Percentiles rank a stretch among this genome's conserved stretches.
These are phyloP conservation scores for Lathamus discolor DNA, from an alignment of 2,113 vertebrate species.

Conservation along the genomic window DNA sequence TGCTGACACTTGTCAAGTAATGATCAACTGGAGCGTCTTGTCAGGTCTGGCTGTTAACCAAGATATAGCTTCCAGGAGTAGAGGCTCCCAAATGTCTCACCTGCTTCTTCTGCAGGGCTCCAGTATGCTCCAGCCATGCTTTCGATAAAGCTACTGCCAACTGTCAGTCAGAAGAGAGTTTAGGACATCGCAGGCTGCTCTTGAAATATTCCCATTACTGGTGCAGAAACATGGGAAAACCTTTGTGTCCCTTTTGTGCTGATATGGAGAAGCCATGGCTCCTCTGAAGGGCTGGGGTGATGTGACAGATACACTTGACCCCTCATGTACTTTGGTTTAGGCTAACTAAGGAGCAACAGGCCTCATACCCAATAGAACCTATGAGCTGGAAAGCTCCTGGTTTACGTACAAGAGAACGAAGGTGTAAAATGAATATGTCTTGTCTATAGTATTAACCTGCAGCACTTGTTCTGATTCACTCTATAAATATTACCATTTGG, in stretches of 20 bases:
- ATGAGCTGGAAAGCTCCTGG: not conserved
- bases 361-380: not conserved
- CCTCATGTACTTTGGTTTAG: not conserved
- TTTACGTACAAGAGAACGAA: fast-evolving
- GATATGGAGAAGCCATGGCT: fast-evolving
- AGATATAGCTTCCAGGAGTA: not conserved
- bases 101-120: not conserved
- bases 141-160: not conserved
- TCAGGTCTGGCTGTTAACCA: not conserved
- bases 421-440: too few species aligned
- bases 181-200: not conserved
- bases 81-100: not conserved
- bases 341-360: not conserved
- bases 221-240: fast-evolving
- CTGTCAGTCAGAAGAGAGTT: not conserved
- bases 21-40: not conserved
- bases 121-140: not conserved
- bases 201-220: not conserved
- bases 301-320: not conserved
- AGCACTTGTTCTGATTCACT: not conserved
- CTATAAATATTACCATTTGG: not conserved
- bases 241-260: not conserved
- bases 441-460: not conserved
- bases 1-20: not conserved
- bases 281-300: not conserved